Percentiles rank a stretch among this genome's conserved stretches.
Evolutionary conservation across 2,888 invertebrate species (phyloP).

Genomic region (Mythimna impura): DNA sequence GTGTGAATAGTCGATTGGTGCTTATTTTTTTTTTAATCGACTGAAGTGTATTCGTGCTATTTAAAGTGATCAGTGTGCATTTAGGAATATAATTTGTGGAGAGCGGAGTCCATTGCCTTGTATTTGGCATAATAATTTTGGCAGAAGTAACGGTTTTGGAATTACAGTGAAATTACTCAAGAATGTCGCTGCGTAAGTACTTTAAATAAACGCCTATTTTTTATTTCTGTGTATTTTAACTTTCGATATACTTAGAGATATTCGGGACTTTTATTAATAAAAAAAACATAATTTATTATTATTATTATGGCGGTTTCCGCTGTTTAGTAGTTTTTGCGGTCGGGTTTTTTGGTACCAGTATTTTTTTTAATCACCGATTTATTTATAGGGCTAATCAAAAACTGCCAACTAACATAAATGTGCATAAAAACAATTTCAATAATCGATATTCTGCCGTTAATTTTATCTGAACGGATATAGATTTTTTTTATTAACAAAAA

Average conservation of each 20-base stretch:
- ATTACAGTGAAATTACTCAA: conserved; percentile 42
- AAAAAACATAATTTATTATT: not conserved
- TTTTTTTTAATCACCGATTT: conserved; percentile 22
- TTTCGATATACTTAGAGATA: not conserved
- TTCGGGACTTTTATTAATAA: not conserved
- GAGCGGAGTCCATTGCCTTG: conserved; percentile 19
- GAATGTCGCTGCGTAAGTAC: conserved; percentile 62
- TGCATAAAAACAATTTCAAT: conserved; percentile 16
- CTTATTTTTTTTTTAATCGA: conserved; percentile 25
- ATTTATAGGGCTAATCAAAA: conserved; percentile 45
- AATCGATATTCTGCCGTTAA: conserved; percentile 1
- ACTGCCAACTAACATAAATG: conserved; percentile 13
- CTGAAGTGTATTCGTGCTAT: conserved; percentile 20
- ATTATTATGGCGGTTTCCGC: not conserved
- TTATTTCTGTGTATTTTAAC: not conserved
- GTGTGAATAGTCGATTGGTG: conserved; percentile 22
- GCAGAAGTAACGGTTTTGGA: conserved; percentile 37
- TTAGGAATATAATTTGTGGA: conserved; percentile 27
- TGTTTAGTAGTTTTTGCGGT: too few species aligned
- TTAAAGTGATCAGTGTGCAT: conserved; percentile 25
- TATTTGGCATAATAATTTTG: conserved; percentile 52
- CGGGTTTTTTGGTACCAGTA: too few species aligned
- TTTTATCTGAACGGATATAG: conserved; percentile 4
- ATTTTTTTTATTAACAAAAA: not conserved
- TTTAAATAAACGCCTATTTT: not conserved